phyloP scores from a whole-genome alignment of 2,113 vertebrate genomes.

The Zosterops japonicus region DNA sequence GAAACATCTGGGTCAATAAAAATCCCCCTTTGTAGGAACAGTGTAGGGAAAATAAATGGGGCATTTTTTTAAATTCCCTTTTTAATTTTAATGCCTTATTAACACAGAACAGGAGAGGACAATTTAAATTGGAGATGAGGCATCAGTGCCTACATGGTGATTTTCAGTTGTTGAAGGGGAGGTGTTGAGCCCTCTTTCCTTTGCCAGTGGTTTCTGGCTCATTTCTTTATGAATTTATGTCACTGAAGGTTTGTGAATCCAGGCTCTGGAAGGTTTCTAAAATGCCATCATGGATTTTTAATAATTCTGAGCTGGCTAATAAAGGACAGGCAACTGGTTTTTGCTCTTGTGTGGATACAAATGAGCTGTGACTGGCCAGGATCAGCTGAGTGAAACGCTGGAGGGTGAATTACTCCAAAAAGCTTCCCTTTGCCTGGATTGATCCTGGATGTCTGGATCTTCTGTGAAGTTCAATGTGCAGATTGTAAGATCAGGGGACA shows the following conservation, averaged over 20 bases:
- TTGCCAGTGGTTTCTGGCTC: not conserved
- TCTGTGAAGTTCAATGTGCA: not conserved
- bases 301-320: not conserved
- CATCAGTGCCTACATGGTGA: not conserved
- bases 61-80: not conserved
- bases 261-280: not conserved
- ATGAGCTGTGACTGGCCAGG: not conserved
- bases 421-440: not conserved
- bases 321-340: not conserved
- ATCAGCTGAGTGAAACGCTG: not conserved
- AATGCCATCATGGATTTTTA: not conserved
- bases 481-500: not conserved
- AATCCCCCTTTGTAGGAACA: not conserved
- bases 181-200: not conserved
- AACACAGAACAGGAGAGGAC: not conserved
- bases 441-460: not conserved
- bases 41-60: not conserved
- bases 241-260: not conserved
- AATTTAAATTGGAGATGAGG: not conserved
- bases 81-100: not conserved
- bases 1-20: not conserved
- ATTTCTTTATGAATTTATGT: not conserved
- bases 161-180: not conserved
- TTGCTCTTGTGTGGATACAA: not conserved
- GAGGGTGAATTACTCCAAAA: not conserved